Percentiles rank a stretch among this genome's conserved stretches.
phyloP scores from a whole-genome alignment of 2,888 invertebrate genomes.

The Galeopsomyia nigrocyanea region DNA sequence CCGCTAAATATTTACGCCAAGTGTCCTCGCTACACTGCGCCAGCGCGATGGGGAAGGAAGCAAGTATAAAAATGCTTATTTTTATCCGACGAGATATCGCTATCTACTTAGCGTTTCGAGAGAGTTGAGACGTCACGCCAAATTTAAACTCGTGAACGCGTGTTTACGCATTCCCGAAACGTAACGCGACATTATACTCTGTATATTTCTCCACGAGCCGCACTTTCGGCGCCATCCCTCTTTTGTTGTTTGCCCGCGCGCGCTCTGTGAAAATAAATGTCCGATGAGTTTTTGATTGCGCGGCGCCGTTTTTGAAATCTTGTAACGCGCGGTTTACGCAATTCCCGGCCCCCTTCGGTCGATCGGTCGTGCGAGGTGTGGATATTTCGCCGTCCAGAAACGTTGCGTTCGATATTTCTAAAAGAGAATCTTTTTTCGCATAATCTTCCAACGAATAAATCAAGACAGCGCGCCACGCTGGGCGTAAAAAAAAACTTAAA shows the following conservation, averaged over 20 bases:
- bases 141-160: not conserved
- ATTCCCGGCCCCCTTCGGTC: not conserved
- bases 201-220: slow-evolving; percentile 52
- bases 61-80: no score
- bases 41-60: not conserved
- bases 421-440: not conserved
- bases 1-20: slow-evolving; percentile 45
- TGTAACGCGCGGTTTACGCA: slow-evolving; percentile 25
- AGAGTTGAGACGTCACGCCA: slow-evolving; percentile 33
- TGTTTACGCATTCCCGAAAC: slow-evolving; percentile 9
- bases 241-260: not conserved
- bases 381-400: slow-evolving; percentile 16
- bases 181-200: slow-evolving; percentile 41
- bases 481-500: not conserved
- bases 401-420: not conserved
- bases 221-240: slow-evolving; percentile 52
- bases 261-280: slow-evolving; percentile 30
- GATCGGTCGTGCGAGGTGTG: not conserved
- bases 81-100: slow-evolving; percentile 10
- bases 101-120: slow-evolving; percentile 21
- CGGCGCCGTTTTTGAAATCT: slow-evolving; percentile 27
- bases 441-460: not conserved
- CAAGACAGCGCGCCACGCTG: not conserved
- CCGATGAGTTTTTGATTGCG: slow-evolving; percentile 9
- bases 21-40: slow-evolving; percentile 39